phyloP scores from a whole-genome alignment of 2,113 vertebrate genomes.

The Saguinus imperator region DNA sequence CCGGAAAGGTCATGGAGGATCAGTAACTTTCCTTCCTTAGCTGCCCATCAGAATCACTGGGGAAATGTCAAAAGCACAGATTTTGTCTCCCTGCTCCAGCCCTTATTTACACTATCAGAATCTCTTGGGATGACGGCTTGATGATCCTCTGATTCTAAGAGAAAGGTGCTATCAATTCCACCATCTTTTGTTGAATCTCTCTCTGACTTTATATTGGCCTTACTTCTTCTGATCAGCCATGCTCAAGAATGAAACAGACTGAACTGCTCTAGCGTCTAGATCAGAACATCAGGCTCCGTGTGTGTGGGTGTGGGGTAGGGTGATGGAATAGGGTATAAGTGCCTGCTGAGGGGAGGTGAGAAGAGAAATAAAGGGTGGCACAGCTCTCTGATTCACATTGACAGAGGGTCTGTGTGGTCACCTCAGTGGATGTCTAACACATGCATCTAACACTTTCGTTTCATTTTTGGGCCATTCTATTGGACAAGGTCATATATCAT shows the following conservation, averaged over 20 bases:
- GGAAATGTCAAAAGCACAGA: not conserved
- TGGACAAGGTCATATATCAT: not conserved
- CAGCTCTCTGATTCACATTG: not conserved
- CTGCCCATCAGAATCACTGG: not conserved
- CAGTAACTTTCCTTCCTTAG: not conserved
- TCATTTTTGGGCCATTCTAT: not conserved
- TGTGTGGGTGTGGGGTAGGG: fast-evolving
- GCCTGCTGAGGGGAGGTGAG: not conserved
- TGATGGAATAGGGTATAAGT: not conserved
- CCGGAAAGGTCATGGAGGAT: not conserved
- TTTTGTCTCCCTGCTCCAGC: no score
- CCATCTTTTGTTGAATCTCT: not conserved
- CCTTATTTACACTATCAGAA: not conserved
- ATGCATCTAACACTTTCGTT: not conserved
- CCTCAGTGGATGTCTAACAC: fast-evolving
- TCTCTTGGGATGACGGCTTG: not conserved
- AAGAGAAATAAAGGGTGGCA: not conserved
- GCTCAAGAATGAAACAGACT: not conserved
- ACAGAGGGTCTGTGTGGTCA: not conserved
- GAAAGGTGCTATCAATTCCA: not conserved
- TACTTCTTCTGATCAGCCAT: not conserved
- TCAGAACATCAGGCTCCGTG: not conserved
- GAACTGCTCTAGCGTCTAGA: not conserved
- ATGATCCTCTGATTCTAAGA: not conserved
- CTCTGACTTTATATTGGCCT: not conserved